phyloP scores from a whole-genome alignment of 1,140 invertebrate genomes.

The Diachasma alloeum region DNA sequence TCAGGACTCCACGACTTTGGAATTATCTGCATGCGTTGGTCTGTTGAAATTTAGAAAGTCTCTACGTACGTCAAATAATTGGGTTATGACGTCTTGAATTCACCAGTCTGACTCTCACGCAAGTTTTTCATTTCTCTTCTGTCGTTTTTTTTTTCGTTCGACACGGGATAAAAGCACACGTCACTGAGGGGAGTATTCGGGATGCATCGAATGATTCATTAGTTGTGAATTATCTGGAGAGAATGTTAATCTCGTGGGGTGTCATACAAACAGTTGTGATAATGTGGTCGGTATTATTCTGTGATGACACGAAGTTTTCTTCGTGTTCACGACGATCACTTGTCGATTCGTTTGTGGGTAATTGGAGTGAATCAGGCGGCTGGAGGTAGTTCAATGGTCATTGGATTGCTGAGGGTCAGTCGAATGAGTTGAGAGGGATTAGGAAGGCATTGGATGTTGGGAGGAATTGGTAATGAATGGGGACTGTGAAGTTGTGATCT shows the following conservation, averaged over 20 bases:
- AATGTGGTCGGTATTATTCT: neutral
- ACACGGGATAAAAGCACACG: constrained; percentile 6
- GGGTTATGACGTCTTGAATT: neutral
- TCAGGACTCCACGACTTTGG: neutral
- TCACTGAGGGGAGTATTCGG: constrained; percentile 28
- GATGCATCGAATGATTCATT: constrained; percentile 28
- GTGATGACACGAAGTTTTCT: neutral
- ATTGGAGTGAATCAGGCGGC: too few species aligned
- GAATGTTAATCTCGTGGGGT: neutral
- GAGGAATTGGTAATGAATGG: too few species aligned
- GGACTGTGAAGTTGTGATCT: too few species aligned
- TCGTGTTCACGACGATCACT: neutral
- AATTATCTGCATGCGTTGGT: neutral
- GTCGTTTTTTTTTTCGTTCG: neutral
- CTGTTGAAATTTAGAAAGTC: neutral
- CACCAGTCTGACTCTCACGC: neutral
- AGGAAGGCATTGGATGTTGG: too few species aligned
- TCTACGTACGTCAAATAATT: constrained; percentile 8
- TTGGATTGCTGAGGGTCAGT: too few species aligned
- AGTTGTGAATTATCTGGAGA: neutral
- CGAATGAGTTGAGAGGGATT: too few species aligned
- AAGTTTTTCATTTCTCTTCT: constrained; percentile 8
- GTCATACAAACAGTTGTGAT: constrained; percentile 7
- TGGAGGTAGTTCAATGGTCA: too few species aligned
- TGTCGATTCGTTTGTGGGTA: neutral